These are phyloP conservation scores for Drosophila sucinea DNA, from an alignment of 1,140 invertebrate genomes.

Conservation along the genomic window DNA sequence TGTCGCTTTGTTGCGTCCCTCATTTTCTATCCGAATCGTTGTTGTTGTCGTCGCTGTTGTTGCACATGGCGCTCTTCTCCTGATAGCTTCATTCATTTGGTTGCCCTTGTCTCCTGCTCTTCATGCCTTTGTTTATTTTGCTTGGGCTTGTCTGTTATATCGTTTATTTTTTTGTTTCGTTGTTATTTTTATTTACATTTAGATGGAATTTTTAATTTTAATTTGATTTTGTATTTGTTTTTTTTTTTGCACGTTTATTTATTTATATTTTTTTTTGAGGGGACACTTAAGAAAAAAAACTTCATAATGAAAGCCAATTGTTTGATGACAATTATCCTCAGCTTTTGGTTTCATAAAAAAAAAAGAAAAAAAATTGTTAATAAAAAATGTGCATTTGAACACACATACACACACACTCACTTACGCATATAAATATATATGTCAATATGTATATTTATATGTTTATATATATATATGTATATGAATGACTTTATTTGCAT, in stretches of 20 bases:
- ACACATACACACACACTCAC: not conserved
- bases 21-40: conserved; percentile 37
- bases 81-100: conserved; percentile 49
- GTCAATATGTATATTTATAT: not conserved
- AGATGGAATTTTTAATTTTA: conserved; percentile 67
- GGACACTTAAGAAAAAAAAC: not conserved
- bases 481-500: conserved; percentile 6
- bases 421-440: not conserved
- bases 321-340: conserved; percentile 5
- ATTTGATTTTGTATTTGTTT: conserved; percentile 36
- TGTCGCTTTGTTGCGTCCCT: conserved; percentile 46
- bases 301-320: conserved; percentile 2
- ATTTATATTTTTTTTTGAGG: not conserved
- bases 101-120: conserved; percentile 29
- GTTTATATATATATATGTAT: not conserved
- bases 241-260: not conserved
- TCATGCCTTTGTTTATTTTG: conserved; percentile 60
- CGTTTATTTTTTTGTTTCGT: conserved; percentile 1
- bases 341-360: not conserved
- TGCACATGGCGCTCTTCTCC: conserved; percentile 35
- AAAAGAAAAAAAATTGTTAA: not conserved
- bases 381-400: not conserved
- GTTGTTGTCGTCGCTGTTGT: conserved; percentile 10
- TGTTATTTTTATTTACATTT: conserved; percentile 50
- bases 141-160: conserved; percentile 7